Base-by-base conservation (phyloP, 1,140 invertebrate species). In the Cydia amplana region DNA sequence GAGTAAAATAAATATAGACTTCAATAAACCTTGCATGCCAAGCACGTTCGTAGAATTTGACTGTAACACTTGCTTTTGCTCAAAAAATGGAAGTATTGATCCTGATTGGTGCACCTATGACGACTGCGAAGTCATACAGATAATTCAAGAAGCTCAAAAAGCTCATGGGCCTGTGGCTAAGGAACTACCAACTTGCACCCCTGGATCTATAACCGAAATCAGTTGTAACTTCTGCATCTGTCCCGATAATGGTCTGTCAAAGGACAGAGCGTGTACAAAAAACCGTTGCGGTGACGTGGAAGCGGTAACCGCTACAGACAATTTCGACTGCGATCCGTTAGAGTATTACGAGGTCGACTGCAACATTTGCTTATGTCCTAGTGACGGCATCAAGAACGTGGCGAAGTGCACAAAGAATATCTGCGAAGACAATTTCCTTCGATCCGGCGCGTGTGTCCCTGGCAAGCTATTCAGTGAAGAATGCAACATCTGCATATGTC, bases 401-500 rank as follows among this genome's bases (percentile, higher is more conserved):
- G 83, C 80, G 0, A 88, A 85, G 74, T 92, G 91, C 46, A 90
- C 89, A 0, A 90, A 90, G 74, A 90, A 88, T 78, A 70, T 83
- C 43, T 92, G 91, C 46, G 85, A 90, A 64, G 87, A 85, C 64
- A 86, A 74, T 55, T 83, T 84, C n/a, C 72, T 92, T 9, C 82
- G 91, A 67, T 82, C 86, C 10, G 81, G 84, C 63, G 60, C 65
- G 0, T 93, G 93, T 75, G 79, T 77, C 9, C 85, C 93, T 5
- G 91, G 92, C 23, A 78, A 90, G 23, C 78, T 91, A 0, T 93
- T 93, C 74, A 89, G 85, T 63, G 86, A 90, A 6, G 90, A 88
- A 14, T 94, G 93, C 72, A 93, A 94, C 76, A 82, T 89, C 5
- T 94, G 93, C 72, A 86, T 91, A 0, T 94, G 93, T 77, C 88